A percentile compares a stretch with the other conserved stretches of the same genome.
Conservation (phyloP, 2,113 vertebrate species). For the Enhydra lutris region DNA sequence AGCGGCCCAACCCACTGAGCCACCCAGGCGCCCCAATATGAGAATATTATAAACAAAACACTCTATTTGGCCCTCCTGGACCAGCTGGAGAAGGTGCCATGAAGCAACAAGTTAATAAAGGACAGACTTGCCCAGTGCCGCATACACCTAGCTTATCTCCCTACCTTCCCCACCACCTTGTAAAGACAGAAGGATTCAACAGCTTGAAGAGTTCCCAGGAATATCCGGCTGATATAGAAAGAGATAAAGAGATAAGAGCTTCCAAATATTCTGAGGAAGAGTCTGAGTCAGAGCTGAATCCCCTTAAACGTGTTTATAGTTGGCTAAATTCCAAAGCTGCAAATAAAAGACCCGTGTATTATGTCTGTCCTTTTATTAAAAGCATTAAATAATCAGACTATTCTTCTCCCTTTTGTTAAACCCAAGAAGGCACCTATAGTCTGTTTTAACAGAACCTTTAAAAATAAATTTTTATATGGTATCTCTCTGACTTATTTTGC, state of each 20-base stretch:
- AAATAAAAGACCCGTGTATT: background rate
- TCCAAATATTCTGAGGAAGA: conserved; percentile 1
- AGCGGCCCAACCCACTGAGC: too few relatives aligned
- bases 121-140: too few relatives aligned
- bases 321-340: conserved; percentile 14
- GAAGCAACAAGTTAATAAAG: background rate
- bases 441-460: background rate
- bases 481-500: background rate
- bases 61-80: background rate
- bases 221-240: background rate
- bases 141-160: background rate
- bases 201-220: background rate
- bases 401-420: background rate
- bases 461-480: background rate
- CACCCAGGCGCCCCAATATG: background rate
- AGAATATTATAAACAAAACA: background rate
- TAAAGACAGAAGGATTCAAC: background rate
- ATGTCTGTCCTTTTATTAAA: background rate
- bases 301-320: background rate
- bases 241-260: background rate
- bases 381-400: background rate
- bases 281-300: background rate
- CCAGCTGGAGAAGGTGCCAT: background rate
- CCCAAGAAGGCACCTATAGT: background rate
- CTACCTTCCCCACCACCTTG: background rate